Conservation (phyloP, 2,888 invertebrate species). For the Eupeodes latifasciatus region DNA sequence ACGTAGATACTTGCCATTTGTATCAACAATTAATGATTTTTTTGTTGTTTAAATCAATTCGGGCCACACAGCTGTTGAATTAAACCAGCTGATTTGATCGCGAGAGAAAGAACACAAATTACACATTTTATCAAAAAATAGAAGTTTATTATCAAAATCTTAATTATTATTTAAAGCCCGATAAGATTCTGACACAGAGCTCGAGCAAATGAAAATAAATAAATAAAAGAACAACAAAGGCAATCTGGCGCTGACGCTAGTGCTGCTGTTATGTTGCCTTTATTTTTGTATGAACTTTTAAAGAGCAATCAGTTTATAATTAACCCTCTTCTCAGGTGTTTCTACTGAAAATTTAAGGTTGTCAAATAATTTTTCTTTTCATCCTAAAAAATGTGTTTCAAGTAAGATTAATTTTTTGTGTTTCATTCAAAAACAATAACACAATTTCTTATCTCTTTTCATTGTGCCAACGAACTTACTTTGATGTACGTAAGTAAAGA, state of each 20-base stretch:
- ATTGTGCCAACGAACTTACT: background rate
- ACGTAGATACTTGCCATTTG: background rate
- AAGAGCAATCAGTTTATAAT: constrained; percentile 38
- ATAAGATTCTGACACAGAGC: background rate
- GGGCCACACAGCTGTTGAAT: background rate
- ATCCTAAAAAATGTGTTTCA: constrained; percentile 9
- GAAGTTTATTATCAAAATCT: constrained; percentile 5
- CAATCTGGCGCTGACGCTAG: too few species aligned
- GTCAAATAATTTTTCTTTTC: background rate
- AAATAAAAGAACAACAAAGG: background rate
- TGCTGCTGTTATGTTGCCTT: background rate
- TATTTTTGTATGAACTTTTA: background rate
- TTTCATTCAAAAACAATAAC: background rate
- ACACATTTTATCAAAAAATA: background rate
- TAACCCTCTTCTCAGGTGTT: constrained; percentile 17
- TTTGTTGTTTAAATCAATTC: background rate
- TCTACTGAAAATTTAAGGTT: background rate
- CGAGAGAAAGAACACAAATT: background rate
- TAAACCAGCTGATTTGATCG: constrained; percentile 8
- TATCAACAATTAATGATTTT: background rate
- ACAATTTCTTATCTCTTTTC: constrained; percentile 1
- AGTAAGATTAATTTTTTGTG: constrained; percentile 28
- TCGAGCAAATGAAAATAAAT: background rate
- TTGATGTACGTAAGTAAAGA: constrained; percentile 1
- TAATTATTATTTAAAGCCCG: background rate